Evolutionary conservation across 2,888 invertebrate species (phyloP).

Genomic region (Phorcus lineatus): DNA sequence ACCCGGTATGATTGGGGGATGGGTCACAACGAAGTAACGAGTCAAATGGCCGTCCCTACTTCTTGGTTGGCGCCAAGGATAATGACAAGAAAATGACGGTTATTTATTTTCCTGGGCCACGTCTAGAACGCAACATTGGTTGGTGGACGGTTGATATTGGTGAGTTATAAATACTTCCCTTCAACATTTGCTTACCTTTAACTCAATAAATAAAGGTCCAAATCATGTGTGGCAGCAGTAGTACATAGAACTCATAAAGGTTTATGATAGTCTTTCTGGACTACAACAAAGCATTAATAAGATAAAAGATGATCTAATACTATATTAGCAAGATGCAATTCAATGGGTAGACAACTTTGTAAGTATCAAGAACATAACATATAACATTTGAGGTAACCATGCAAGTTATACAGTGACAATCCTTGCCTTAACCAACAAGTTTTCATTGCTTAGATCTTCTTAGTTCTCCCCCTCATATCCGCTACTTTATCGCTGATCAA

Average conservation of each 20-base stretch:
- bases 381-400: no score
- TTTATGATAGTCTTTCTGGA: no score
- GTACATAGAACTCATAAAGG: not conserved
- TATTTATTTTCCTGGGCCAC: not conserved
- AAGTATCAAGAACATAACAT: no score
- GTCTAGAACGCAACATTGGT: not conserved
- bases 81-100: not conserved
- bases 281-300: no score
- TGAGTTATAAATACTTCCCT: not conserved
- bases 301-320: no score
- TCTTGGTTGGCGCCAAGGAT: not conserved
- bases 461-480: no score
- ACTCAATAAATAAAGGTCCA: not conserved
- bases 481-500: no score
- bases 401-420: no score
- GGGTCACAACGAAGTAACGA: not conserved
- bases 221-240: not conserved
- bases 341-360: no score
- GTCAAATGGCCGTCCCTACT: not conserved
- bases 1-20: not conserved
- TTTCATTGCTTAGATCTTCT: no score
- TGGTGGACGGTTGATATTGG: not conserved
- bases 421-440: no score
- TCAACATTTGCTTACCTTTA: not conserved
- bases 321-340: no score